phyloP scores from a whole-genome alignment of 2,888 invertebrate genomes.

The Tetramorium bicarinatum region DNA sequence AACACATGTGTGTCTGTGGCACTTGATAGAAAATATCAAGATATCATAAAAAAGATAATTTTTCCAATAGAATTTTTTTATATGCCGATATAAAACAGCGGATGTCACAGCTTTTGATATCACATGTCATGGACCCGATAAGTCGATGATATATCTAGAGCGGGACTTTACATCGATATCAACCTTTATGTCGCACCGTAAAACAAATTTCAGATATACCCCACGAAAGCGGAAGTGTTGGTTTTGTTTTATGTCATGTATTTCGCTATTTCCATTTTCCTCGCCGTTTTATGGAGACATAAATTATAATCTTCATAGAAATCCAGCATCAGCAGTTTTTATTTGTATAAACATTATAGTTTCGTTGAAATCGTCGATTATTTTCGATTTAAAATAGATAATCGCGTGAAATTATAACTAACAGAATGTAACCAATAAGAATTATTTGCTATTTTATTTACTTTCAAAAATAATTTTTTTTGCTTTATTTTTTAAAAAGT shows the following conservation, averaged over 20 bases:
- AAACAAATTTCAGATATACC: conserved; percentile 51
- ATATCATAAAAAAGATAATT: background rate
- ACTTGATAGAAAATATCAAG: background rate
- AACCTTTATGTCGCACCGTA: conserved; percentile 15
- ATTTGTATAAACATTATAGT: background rate
- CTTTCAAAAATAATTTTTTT: no score
- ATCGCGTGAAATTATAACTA: no score
- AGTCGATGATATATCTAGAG: conserved; percentile 1
- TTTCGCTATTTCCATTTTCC: background rate
- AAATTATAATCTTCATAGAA: conserved; percentile 24
- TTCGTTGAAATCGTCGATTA: background rate
- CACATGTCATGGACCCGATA: conserved; percentile 1
- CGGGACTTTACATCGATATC: conserved; percentile 12
- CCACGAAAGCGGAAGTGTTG: background rate
- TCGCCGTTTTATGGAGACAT: conserved; percentile 10
- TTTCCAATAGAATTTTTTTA: background rate
- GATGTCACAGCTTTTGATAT: conserved; percentile 29
- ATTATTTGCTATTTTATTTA: no score
- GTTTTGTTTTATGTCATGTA: conserved; percentile 16
- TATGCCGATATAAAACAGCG: background rate
- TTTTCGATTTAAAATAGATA: background rate
- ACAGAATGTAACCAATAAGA: no score
- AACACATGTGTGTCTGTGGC: background rate
- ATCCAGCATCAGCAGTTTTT: conserved; percentile 13
- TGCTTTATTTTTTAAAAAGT: no score